Evolutionary conservation across 1,140 invertebrate species (phyloP), one percentile per base, ranked within the genome.

Genomic region (Drosophila navojoa): DNA sequence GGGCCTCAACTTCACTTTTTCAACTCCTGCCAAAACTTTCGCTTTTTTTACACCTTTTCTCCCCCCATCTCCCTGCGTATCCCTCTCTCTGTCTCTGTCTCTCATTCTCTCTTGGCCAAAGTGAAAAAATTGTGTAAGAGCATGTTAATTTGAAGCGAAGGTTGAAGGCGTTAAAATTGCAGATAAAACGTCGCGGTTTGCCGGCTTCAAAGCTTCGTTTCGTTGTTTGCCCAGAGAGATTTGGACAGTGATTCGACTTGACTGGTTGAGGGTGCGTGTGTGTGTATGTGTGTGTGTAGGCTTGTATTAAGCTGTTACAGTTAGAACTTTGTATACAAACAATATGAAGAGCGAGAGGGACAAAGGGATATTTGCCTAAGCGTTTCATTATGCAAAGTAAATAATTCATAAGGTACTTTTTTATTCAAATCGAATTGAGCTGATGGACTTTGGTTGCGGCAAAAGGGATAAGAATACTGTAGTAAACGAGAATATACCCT

Each of bases 41-140:
- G 81, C 81, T 86, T 85, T 79, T 86, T 86, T 86, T 76, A 82
- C 79, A 86, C 81, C 79, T 81, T 76, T 81, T 35, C n/a, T 19
- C 6, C 0, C 27, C 45, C 64, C 62, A 22, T 49, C 35, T 19
- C n/a, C 15, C 42, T n/a, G 19, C 19, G 3, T 22, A 3, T 45
- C 15, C 9, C 5, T 44, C 42, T 16, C 6, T 9, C n/a, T 7
- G 15, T 10, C 29, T 2, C n/a, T 1, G 15, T 10, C 69, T 62
- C 15, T 50, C 38, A 35, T 16, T 15, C 69, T 69, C 19, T 50
- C 22, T 35, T 45, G 38, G 5, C 15, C n/a, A 45, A 7, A 47
- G 32, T 10, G 7, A 42, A 50, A 40, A 44, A 53, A 73, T 85
- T 86, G 81, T 81, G 81, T 85, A 85, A 84, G 77, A 84, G 81